These are phyloP conservation scores for Andricus quercusramuli DNA, from an alignment of 2,888 invertebrate genomes.

Conservation along the genomic window DNA sequence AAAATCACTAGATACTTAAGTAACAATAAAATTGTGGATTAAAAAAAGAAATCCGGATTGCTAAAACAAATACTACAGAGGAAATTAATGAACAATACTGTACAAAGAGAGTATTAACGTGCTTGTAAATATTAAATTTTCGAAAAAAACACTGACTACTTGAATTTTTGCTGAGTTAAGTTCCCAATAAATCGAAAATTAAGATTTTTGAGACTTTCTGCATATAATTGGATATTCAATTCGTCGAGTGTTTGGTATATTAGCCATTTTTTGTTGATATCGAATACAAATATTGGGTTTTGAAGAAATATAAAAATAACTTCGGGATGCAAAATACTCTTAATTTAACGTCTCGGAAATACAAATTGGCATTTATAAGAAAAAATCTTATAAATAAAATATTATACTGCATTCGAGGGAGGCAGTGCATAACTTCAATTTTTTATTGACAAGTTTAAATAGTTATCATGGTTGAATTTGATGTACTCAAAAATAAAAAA, in stretches of 20 bases:
- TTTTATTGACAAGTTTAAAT: no score
- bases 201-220: neutral
- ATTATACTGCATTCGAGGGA: no score
- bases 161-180: neutral
- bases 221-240: neutral
- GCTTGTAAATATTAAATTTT: conserved; percentile 61
- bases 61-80: neutral
- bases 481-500: no score
- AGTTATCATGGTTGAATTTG: no score
- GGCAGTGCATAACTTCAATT: no score
- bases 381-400: neutral
- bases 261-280: neutral
- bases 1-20: conserved; percentile 1
- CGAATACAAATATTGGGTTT: neutral
- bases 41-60: neutral
- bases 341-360: no score
- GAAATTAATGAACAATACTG: conserved; percentile 15
- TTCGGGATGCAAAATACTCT: no score
- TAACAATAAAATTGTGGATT: neutral
- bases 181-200: neutral
- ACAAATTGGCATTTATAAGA: no score
- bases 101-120: neutral
- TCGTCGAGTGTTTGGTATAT: neutral
- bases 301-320: neutral
- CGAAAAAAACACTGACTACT: neutral